These are phyloP conservation scores for Torymus texanus DNA, from an alignment of 2,888 invertebrate genomes.

Conservation along the genomic window DNA sequence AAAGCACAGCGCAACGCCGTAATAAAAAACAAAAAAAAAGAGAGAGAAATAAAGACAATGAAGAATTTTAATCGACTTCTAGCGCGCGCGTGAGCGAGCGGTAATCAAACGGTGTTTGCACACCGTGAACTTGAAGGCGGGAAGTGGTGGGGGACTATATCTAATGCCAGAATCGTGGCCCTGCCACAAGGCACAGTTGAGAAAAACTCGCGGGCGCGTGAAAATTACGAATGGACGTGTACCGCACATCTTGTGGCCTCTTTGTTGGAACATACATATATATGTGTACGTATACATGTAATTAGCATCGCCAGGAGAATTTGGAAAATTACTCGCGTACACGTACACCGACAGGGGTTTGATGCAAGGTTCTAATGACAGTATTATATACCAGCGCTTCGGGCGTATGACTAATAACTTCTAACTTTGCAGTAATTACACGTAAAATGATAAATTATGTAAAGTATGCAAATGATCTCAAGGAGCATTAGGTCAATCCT, in stretches of 20 bases:
- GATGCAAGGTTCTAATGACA: no score
- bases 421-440: no score
- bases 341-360: background rate
- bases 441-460: no score
- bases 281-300: background rate
- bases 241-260: background rate
- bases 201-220: slow-evolving; percentile 29
- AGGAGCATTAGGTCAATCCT: no score
- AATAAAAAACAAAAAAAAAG: background rate
- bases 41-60: background rate
- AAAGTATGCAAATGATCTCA: no score
- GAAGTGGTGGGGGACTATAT: background rate
- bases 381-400: no score
- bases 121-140: slow-evolving; percentile 21
- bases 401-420: no score
- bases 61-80: background rate
- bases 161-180: background rate
- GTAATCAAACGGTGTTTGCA: slow-evolving; percentile 29
- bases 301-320: slow-evolving; percentile 24
- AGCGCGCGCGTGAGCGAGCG: background rate
- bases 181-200: background rate
- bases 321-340: slow-evolving; percentile 20
- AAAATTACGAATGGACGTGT: slow-evolving; percentile 29
- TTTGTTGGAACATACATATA: background rate
- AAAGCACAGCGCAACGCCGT: background rate